Base-by-base conservation (phyloP, 2,888 invertebrate species). In the Lithophane ornitopus region DNA sequence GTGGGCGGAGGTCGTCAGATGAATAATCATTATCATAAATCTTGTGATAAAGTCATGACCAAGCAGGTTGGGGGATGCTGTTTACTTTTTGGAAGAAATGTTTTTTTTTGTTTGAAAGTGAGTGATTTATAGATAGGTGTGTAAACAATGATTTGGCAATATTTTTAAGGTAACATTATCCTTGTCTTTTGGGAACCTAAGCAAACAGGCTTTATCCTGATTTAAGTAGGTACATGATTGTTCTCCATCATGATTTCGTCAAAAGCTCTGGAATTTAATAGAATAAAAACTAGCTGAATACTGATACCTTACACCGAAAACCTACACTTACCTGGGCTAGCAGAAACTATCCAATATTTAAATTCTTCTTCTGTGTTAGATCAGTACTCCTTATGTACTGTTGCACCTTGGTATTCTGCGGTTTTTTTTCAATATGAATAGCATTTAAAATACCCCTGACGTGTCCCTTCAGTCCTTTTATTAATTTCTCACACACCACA, bases 1-100 rank as follows among this genome's bases (percentile, higher is more conserved):
- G 92, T 93, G 94, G 92, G 92, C 91, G 89, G 82, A 87, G 86
- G 85, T 86, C 88, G 82, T 76, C 84, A 88, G 88, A 88, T 91
- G 91, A 91, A 91, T 90, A 90, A 92, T 92, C 94, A 93, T 93
- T 92, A 91, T 91, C 92, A 88, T 88, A 88, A 88, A 88, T 88
- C 87, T 87, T 86, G 78, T 80, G 87, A 84, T 87, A 88, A 87
- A 69, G 74, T 74, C 76, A 74, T 84, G 84, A 81, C 72, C 71
- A 14, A 78, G 78, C 74, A 70, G 28, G 71, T 52, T 41, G 71
- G 70, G 72, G 71, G 72, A 65, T 54, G 41, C 46, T 73, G 70
- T 81, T 78, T 84, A 65, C 49, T 46, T 72, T 70, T 70, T 46
- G 2, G 63, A 7, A 16, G 49, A 34, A 19, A 59, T 28, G 26